Base-by-base conservation (phyloP, 2,113 vertebrate genomes). In the Propithecus coquereli region DNA sequence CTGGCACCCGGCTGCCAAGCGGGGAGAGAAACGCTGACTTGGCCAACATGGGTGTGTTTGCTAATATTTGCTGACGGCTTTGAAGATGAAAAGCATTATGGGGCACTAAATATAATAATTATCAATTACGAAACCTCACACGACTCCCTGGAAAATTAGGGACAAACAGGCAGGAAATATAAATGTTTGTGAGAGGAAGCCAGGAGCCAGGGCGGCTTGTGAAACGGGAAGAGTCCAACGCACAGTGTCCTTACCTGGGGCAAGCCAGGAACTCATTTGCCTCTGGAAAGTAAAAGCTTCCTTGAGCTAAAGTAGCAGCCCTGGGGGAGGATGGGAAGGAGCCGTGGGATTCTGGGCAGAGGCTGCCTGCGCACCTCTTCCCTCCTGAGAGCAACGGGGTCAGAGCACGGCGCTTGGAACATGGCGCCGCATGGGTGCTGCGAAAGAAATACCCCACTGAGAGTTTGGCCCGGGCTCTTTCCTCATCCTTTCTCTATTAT, bases 11-110 rank as follows among this genome's bases (percentile, higher is more conserved):
- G 54, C 22, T 54, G 34, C 68, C 85, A 87, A 52, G 87, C 2
- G 11, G 30, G 23, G 34, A 91, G 37, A 27, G 45, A 94, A 70
- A 71, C 0, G 37, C 92, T 50, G 45, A 94, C 52, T 16, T 52
- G 61, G 66, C 17, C 27, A 7, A 10, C 0, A 4, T 0, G 3
- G 63, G 50, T 47, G 45, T 95, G 68, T 47, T 84, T 23, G 54
- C 65, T 68, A 77, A 50, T 12, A 57, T 86, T 57, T 47, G 52
- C 79, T 3, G 3, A n/a, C 47, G 52, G 45, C 95, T 96, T 94
- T 96, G 90, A 95, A 96, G 65, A 94, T 50, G 43, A 73, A 93
- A 95, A 80, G 93, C 61, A 73, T 92, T 87, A 94, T 86, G 93
- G 91, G 52, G 23, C 73, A 40, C 52, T 83, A 65, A 95, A 43